Conservation (phyloP, 1,140 invertebrate genomes). For the Rhyacophila brunnea region DNA sequence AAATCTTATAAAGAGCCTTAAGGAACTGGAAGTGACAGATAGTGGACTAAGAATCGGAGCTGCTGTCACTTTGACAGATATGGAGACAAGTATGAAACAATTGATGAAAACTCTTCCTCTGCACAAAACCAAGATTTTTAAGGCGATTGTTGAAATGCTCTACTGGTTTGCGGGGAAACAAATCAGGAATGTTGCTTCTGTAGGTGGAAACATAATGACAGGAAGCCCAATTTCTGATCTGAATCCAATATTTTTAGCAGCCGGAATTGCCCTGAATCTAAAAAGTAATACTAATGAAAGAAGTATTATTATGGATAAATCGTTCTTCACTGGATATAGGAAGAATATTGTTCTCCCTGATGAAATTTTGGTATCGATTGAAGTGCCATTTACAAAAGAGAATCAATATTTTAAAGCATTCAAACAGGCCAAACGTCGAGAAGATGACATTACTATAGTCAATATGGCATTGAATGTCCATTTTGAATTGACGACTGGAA, state of each 20-base stretch:
- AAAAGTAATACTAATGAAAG: conserved; percentile 55
- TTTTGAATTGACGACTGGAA: conserved; percentile 56
- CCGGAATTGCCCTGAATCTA: conserved; percentile 57
- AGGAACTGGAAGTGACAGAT: conserved; percentile 54
- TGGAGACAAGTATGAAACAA: conserved; percentile 63
- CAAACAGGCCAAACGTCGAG: conserved; percentile 88
- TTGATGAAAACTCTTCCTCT: conserved; percentile 59
- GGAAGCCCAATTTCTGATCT: conserved; percentile 95
- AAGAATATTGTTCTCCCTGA: conserved; percentile 71
- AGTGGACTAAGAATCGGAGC: conserved; percentile 73
- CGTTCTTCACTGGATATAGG: conserved; percentile 87
- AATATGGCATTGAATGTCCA: conserved; percentile 77
- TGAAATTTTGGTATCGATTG: conserved; percentile 78
- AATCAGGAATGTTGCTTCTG: conserved; percentile 78
- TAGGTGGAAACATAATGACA: conserved; percentile 93
- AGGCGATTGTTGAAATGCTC: conserved; percentile 79
- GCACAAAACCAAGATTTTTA: conserved; percentile 69
- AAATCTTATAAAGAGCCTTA: conserved; percentile 69
- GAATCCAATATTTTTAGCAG: conserved; percentile 88
- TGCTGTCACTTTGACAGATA: conserved; percentile 72
- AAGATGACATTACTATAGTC: conserved; percentile 95
- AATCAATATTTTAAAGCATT: conserved; percentile 83
- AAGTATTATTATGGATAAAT: conserved; percentile 72
- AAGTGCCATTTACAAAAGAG: conserved; percentile 59
- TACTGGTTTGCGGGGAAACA: conserved; percentile 94